Conservation (phyloP, 2,797 vertebrate genomes). For the Steatocranus sp. region DNA sequence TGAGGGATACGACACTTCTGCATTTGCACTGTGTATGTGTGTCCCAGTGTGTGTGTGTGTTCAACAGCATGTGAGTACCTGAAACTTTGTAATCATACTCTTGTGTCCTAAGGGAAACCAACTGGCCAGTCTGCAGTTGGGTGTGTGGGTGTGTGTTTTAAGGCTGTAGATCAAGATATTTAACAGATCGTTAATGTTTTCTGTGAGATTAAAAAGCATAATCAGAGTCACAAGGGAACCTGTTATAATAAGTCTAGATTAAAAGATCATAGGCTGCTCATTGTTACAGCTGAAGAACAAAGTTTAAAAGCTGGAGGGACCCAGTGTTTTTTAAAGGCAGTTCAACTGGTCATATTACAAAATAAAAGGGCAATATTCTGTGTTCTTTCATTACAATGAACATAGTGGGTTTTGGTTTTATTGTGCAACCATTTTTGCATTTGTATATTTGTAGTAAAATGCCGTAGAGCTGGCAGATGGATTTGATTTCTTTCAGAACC, state of each 20-base stretch:
- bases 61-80: neutral
- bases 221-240: constrained; percentile 41
- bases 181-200: constrained; percentile 47
- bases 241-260: constrained; percentile 48
- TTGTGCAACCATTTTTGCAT: neutral
- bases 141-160: neutral
- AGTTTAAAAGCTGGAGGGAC: neutral
- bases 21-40: neutral
- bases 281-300: constrained; percentile 21
- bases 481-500: neutral
- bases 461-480: neutral
- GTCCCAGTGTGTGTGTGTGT: neutral
- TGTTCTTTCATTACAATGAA: neutral
- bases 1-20: constrained; percentile 9
- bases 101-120: neutral
- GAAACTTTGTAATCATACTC: constrained; percentile 2
- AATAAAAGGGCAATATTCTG: neutral
- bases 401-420: neutral
- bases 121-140: neutral
- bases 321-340: constrained; percentile 21
- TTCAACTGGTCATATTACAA: neutral
- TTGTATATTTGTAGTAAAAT: neutral
- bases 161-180: constrained; percentile 27
- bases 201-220: constrained; percentile 41
- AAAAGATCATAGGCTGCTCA: constrained; percentile 11